Percentiles rank a stretch among this genome's conserved stretches.
phyloP scores from a whole-genome alignment of 1,140 invertebrate genomes.

The Himalopsyche phryganea region DNA sequence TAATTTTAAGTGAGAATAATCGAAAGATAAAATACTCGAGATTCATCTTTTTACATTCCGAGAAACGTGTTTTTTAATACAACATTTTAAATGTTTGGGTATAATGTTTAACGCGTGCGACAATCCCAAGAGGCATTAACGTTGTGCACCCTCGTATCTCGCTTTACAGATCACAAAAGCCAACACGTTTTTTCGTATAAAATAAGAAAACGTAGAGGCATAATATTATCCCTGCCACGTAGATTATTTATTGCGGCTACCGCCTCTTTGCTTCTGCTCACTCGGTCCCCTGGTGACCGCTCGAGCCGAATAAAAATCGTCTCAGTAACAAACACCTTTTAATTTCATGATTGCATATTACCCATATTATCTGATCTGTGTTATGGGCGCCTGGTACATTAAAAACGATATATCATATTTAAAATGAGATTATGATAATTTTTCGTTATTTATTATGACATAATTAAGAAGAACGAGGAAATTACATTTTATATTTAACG shows the following conservation, averaged over 20 bases:
- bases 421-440: no score
- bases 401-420: no score
- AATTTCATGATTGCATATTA: conserved; percentile 18
- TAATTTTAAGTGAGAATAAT: no score
- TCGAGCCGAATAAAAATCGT: conserved; percentile 18
- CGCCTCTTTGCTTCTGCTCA: conserved; percentile 7
- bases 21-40: no score
- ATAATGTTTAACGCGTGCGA: conserved; percentile 7
- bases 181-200: conserved; percentile 21
- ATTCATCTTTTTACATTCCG: no score
- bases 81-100: background rate
- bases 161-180: conserved; percentile 24
- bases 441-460: no score
- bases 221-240: conserved; percentile 6
- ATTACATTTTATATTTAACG: no score
- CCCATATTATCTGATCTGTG: conserved; percentile 20
- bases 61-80: no score
- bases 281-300: conserved; percentile 10
- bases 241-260: conserved; percentile 28
- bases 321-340: conserved; percentile 24
- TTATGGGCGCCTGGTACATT: background rate
- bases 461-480: no score
- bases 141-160: conserved; percentile 24
- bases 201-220: conserved; percentile 20
- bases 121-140: conserved; percentile 21